These are phyloP conservation scores for Lytechinus pictus DNA, from an alignment of 35 echinoderm and acorn worm species.

Conservation along the genomic window DNA sequence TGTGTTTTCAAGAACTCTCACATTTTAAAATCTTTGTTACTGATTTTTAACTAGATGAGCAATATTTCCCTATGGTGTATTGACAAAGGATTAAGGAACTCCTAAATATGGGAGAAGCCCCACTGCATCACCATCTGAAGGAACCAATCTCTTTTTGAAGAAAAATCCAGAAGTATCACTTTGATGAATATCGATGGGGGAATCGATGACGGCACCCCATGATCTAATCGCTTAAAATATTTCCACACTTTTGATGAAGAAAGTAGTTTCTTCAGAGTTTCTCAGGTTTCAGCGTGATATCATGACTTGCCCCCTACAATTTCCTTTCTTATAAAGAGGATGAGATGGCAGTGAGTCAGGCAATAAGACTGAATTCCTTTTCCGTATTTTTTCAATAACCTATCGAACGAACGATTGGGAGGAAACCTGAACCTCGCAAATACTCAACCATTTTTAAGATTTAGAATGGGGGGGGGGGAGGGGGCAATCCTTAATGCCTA, in stretches of 20 bases:
- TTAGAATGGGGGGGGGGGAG: background rate
- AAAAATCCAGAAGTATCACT: background rate
- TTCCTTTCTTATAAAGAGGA: background rate
- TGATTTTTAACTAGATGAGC: background rate
- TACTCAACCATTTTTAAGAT: background rate
- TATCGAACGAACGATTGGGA: background rate
- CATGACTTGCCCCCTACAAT: background rate
- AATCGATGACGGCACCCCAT: conserved; percentile 1
- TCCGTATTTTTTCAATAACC: background rate
- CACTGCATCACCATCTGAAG: background rate
- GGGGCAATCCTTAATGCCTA: background rate
- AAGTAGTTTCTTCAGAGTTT: background rate
- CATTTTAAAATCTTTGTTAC: too few species aligned
- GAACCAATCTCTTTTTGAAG: background rate
- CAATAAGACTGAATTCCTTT: background rate
- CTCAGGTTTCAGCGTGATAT: background rate
- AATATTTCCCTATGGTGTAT: background rate
- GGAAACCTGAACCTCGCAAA: conserved; percentile 31
- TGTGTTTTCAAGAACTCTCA: too few species aligned
- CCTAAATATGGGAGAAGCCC: background rate
- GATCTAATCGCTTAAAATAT: conserved; percentile 8
- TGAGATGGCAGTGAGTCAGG: conserved; percentile 8
- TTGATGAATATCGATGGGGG: background rate
- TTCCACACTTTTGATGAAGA: background rate
- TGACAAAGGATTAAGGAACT: background rate